A percentile compares a stretch with the other conserved stretches of the same genome.
Evolutionary conservation across 2,888 invertebrate genomes (phyloP).

Genomic region (Neoascia interrupta): DNA sequence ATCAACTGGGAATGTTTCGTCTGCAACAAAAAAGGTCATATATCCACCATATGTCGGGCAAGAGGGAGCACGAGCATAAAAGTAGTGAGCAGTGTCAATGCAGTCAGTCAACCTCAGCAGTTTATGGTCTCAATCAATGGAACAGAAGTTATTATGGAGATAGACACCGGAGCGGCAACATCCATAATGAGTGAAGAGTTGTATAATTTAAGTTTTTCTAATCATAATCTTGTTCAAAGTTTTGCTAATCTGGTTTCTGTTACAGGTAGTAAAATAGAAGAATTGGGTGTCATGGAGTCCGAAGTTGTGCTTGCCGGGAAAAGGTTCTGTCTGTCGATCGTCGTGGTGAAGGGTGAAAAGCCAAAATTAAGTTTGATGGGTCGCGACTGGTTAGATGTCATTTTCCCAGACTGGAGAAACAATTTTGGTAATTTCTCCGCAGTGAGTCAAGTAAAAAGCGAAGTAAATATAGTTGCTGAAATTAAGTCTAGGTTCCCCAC

Average conservation of each 20-base stretch:
- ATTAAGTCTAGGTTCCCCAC: too few species aligned
- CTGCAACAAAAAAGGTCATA: too few species aligned
- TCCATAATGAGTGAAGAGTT: constrained; percentile 10
- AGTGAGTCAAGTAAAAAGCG: neutral
- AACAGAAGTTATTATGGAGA: constrained; percentile 1
- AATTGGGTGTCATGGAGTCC: neutral
- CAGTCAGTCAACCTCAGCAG: too few species aligned
- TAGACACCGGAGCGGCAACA: constrained; percentile 2
- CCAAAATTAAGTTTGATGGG: neutral
- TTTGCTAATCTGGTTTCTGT: neutral
- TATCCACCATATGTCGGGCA: too few species aligned
- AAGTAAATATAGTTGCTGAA: too few species aligned
- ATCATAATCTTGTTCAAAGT: neutral
- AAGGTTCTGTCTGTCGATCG: too few species aligned
- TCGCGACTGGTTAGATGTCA: neutral
- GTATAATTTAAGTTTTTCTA: neutral
- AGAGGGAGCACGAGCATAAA: too few species aligned
- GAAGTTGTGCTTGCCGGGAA: neutral
- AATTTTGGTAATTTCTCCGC: neutral
- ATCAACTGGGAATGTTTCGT: too few species aligned
- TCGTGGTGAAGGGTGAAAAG: neutral
- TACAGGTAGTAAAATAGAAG: constrained; percentile 7
- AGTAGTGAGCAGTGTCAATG: too few species aligned
- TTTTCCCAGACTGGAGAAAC: neutral
- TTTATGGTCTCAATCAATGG: too few species aligned